Conservation (phyloP, 2,888 invertebrate species). For the Subacronicta megacephala region DNA sequence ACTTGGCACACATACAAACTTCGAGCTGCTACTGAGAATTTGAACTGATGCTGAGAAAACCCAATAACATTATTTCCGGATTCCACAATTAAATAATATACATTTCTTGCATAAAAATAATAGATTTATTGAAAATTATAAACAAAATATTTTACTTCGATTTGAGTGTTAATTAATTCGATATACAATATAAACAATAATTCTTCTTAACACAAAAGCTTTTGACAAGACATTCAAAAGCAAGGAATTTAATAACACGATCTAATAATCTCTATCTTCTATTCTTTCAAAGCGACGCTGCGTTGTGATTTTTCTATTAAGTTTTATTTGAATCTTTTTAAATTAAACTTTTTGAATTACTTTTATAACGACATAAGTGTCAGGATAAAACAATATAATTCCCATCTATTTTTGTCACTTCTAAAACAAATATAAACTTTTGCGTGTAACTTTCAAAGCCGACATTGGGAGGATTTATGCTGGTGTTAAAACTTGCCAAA, state of each 20-base stretch:
- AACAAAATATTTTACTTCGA: too few species aligned
- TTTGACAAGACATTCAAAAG: not conserved
- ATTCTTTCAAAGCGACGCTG: constrained; percentile 11
- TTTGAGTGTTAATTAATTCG: not conserved
- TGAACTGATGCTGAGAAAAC: too few species aligned
- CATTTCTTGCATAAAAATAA: too few species aligned
- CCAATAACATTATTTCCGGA: too few species aligned
- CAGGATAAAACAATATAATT: constrained; percentile 20
- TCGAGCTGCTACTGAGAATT: too few species aligned
- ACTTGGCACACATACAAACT: too few species aligned
- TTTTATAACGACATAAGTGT: constrained; percentile 4
- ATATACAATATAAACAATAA: constrained; percentile 1
- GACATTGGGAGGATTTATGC: constrained; percentile 27
- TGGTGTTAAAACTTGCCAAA: constrained; percentile 20
- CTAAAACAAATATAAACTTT: constrained; percentile 27
- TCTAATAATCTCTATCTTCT: not conserved
- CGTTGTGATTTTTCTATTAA: constrained; percentile 9
- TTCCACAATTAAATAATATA: too few species aligned
- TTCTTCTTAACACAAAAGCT: not conserved
- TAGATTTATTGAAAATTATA: too few species aligned
- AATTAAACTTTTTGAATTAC: constrained; percentile 17
- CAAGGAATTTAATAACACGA: constrained; percentile 9
- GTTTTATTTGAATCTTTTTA: constrained; percentile 14
- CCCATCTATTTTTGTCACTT: constrained; percentile 21
- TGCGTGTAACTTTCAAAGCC: constrained; percentile 21